Evolutionary conservation across 2,113 vertebrate genomes (phyloP), one percentile per base, ranked within the genome.

Genomic region (Irena cyanogastra): DNA sequence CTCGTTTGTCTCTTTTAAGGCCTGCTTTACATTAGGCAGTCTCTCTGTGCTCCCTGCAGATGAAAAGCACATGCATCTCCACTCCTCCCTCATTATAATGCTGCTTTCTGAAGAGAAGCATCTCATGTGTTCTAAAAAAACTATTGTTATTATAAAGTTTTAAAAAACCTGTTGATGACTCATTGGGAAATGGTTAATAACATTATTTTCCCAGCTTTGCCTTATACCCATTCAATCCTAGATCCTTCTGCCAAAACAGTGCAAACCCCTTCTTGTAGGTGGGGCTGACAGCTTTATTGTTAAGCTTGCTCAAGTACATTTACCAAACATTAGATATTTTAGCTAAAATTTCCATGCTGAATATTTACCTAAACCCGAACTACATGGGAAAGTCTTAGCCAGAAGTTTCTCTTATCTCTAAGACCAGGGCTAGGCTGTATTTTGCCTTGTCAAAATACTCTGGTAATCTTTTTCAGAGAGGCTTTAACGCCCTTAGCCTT

Each of bases 1-100:
- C 39, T 72, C 87, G 60, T 76, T 70, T 93, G 54, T 77, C 90
- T 94, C 75, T 72, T 87, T 92, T 81, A 78, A 86, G 49, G 87
- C 68, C 78, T 90, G 76, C 54, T 95, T 93, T 88, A 69, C 47
- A 93, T 96, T 83, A 93, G 3, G 4, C 30, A 37, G 26, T 92
- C 80, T 88, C 47, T 87, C 88, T 96, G 64, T 90, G 53, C 56
- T 87, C 71, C 63, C 39, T 17, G 49, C 83, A 93, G 75, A 97
- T 79, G 87, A 95, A 89, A 92, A 94, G 59, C 69, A 88, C 52
- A 47, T 54, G 84, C 4, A 1, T 77, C 94, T 92, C 50, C 54
- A 88, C 84, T 89, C 84, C 57, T 95, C 56, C 61, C 35, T 83
- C 44, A 47, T 89, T 87, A 71, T 28, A 81, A 83, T 30, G 59